phyloP scores from a whole-genome alignment of 2,797 vertebrate genomes.

The Astyanax mexicanus region DNA sequence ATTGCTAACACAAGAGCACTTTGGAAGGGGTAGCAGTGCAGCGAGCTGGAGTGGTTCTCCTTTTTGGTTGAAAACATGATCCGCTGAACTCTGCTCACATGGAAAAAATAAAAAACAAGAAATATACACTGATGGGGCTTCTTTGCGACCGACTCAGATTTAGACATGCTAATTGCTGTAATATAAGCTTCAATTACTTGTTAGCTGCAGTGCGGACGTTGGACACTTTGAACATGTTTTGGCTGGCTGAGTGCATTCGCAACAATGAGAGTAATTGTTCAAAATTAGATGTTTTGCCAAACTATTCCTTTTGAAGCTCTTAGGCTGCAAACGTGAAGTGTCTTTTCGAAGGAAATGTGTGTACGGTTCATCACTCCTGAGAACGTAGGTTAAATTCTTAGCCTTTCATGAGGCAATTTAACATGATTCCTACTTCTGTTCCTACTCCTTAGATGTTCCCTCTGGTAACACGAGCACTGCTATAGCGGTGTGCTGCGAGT shows the following conservation, averaged over 20 bases:
- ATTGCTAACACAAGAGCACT: no score
- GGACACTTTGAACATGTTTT: background rate
- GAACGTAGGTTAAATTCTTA: background rate
- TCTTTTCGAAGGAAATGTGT: background rate
- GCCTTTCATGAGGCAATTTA: background rate
- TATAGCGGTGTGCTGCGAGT: constrained; percentile 33
- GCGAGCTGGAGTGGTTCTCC: no score
- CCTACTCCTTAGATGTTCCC: background rate
- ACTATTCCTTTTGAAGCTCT: background rate
- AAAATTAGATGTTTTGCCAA: background rate
- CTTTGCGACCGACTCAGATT: background rate
- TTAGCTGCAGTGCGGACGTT: background rate
- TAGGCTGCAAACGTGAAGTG: background rate
- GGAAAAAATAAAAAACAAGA: no score
- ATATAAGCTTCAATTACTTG: background rate
- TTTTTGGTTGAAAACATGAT: no score
- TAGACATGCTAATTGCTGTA: background rate
- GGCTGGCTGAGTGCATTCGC: background rate
- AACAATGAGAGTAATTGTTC: background rate
- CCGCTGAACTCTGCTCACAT: no score
- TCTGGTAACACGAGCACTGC: constrained; percentile 31
- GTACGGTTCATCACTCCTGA: background rate
- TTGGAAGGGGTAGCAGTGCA: no score
- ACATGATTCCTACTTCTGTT: background rate
- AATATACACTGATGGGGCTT: no score